Base-by-base conservation (phyloP, 2,888 invertebrate species). In the Anaspis maculata region DNA sequence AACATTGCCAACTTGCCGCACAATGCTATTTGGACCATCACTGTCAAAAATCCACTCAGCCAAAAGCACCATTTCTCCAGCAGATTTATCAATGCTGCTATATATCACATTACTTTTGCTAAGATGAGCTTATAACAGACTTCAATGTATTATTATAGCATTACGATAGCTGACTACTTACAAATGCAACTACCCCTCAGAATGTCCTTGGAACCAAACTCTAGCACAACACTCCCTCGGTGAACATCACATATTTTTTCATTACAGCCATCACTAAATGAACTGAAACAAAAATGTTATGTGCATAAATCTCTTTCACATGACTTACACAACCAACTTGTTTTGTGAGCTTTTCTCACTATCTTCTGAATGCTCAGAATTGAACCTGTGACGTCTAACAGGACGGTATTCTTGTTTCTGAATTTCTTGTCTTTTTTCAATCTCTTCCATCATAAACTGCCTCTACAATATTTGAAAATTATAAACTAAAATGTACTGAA, bases 101-200 rank as follows among this genome's bases (percentile, higher is more conserved):
- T 79, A 88, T 2, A 83, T 78, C 13, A 79, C 75, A 26, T 81
- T 80, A 4, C 86, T 86, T 43, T n/a, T n/a, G n/a, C n/a, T n/a
- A n/a, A n/a, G n/a, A n/a, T n/a, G n/a, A n/a, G n/a, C n/a, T n/a
- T n/a, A n/a, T n/a, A n/a, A n/a, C n/a, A n/a, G n/a, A n/a, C n/a
- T n/a, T n/a, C n/a, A n/a, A n/a, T n/a, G n/a, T n/a, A n/a, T n/a
- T n/a, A n/a, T n/a, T n/a, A n/a, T n/a, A n/a, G n/a, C n/a, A n/a
- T n/a, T n/a, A n/a, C n/a, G n/a, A n/a, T n/a, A n/a, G n/a, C n/a
- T n/a, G n/a, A n/a, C n/a, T 22, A 51, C 56, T 61, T 62, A 80
- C 80, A 82, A 45, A 89, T 66, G 59, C 88, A 87, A 51, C 77
- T 77, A 3, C 87, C 86, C 25, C 83, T 72, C 50, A 79, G 78